phyloP scores from a whole-genome alignment of 2,113 vertebrate species.

The Zeus faber region DNA sequence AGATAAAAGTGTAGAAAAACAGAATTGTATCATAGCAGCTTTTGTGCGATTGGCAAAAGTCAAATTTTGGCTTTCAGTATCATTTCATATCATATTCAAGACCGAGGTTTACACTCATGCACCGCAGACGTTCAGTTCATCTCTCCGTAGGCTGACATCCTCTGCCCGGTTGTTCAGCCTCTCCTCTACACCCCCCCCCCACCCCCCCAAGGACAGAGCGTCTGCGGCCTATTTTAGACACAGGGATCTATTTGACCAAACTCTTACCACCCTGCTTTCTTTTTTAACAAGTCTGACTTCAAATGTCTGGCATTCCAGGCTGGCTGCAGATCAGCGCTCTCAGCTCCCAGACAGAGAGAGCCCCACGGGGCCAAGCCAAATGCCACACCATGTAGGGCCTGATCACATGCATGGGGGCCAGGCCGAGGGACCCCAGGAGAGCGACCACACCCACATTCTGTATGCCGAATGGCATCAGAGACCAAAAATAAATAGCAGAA shows the following conservation, averaged over 20 bases:
- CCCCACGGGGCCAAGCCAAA: slow-evolving; percentile 67
- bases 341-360: slow-evolving; percentile 64
- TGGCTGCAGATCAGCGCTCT: slow-evolving; percentile 69
- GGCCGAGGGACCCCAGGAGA: slow-evolving; percentile 43
- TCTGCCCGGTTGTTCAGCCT: too few species aligned
- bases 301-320: slow-evolving; percentile 80
- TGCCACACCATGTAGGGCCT: slow-evolving; percentile 79
- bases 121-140: too few species aligned
- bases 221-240: slow-evolving; percentile 66
- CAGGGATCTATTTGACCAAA: slow-evolving; percentile 64
- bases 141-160: too few species aligned
- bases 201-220: too few species aligned
- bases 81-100: too few species aligned
- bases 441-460: slow-evolving; percentile 47
- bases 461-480: neutral
- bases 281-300: slow-evolving; percentile 75
- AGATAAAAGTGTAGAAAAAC: too few species aligned
- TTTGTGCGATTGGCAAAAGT: too few species aligned
- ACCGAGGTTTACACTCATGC: too few species aligned
- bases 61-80: too few species aligned
- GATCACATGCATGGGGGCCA: slow-evolving; percentile 72
- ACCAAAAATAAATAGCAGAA: slow-evolving; percentile 65
- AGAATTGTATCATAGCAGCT: too few species aligned
- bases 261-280: slow-evolving; percentile 68
- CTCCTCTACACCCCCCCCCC: too few species aligned